phyloP scores from a whole-genome alignment of 2,113 vertebrate genomes.

The Zosterops lateralis region DNA sequence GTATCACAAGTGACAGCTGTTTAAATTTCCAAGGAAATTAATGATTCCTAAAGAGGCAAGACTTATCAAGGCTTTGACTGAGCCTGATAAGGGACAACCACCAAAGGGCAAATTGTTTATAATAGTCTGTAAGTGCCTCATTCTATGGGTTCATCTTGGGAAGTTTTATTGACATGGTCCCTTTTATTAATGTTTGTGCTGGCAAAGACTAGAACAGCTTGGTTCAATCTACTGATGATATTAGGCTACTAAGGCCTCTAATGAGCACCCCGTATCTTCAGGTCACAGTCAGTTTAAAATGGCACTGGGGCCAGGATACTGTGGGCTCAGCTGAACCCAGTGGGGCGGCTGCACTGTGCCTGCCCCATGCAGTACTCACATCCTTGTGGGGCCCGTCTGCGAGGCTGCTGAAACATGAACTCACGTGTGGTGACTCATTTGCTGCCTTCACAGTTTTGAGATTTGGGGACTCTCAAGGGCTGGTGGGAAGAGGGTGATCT shows the following conservation, averaged over 20 bases:
- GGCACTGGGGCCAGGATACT: constrained; percentile 25
- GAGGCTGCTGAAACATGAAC: not conserved
- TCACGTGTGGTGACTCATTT: not conserved
- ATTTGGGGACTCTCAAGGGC: not conserved
- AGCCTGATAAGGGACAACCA: constrained; percentile 73
- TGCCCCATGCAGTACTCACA: not conserved
- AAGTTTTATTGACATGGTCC: constrained; percentile 69
- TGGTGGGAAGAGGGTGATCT: constrained; percentile 3
- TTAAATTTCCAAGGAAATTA: constrained; percentile 83
- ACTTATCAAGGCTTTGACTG: constrained; percentile 75
- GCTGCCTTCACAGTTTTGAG: not conserved
- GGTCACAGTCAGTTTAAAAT: constrained; percentile 64
- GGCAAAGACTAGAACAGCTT: constrained; percentile 45
- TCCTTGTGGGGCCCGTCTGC: not conserved
- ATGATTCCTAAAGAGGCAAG: constrained; percentile 79
- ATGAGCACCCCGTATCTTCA: constrained; percentile 63
- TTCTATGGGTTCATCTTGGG: constrained; percentile 63
- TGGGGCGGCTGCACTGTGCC: not conserved
- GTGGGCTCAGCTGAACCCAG: not conserved
- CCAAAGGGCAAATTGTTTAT: constrained; percentile 77
- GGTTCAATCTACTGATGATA: constrained; percentile 67
- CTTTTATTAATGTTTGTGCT: constrained; percentile 68
- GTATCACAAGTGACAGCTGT: constrained; percentile 84
- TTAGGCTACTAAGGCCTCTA: constrained; percentile 62
- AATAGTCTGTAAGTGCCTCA: constrained; percentile 72